phyloP scores from a whole-genome alignment of 2,797 vertebrate genomes.

The Merluccius polli region DNA sequence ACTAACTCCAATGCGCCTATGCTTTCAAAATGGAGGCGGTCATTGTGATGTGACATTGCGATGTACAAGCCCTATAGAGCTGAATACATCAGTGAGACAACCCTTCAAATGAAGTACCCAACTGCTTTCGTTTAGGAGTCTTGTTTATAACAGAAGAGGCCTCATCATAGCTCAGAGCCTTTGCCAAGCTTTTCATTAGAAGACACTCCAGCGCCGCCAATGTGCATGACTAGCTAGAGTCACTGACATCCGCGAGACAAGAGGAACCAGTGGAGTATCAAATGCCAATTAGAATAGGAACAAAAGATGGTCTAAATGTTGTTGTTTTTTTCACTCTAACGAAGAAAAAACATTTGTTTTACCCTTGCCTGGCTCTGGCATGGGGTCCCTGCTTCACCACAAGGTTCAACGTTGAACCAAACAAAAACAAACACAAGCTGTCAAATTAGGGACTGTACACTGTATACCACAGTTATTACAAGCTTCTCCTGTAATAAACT shows the following conservation, averaged over 20 bases:
- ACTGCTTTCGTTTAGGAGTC: constrained; percentile 54
- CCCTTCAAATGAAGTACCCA: constrained; percentile 46
- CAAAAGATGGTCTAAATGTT: constrained; percentile 45
- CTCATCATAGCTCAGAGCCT: constrained; percentile 43
- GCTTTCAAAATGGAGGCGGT: too few relatives aligned
- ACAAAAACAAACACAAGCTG: constrained; percentile 55
- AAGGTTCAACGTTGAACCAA: constrained; percentile 51
- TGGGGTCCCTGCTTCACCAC: constrained; percentile 35
- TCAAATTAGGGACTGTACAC: constrained; percentile 54
- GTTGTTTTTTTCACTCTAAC: constrained; percentile 42
- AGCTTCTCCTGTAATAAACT: constrained; percentile 22
- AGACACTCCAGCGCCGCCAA: constrained; percentile 35
- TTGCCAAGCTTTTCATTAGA: constrained; percentile 53
- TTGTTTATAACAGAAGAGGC: constrained; percentile 49
- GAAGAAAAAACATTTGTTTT: constrained; percentile 53
- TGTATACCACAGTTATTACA: constrained; percentile 40
- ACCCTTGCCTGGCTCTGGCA: constrained; percentile 49
- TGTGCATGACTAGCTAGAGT: constrained; percentile 44
- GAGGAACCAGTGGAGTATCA: constrained; percentile 43
- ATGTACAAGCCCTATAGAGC: too few relatives aligned
- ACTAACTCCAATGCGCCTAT: too few relatives aligned
- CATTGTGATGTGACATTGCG: too few relatives aligned
- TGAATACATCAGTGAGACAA: constrained; percentile 48
- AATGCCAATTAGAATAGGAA: constrained; percentile 54
- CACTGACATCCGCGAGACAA: constrained; percentile 39